Conservation (phyloP, 2,797 vertebrate species). For the Picus viridis region DNA sequence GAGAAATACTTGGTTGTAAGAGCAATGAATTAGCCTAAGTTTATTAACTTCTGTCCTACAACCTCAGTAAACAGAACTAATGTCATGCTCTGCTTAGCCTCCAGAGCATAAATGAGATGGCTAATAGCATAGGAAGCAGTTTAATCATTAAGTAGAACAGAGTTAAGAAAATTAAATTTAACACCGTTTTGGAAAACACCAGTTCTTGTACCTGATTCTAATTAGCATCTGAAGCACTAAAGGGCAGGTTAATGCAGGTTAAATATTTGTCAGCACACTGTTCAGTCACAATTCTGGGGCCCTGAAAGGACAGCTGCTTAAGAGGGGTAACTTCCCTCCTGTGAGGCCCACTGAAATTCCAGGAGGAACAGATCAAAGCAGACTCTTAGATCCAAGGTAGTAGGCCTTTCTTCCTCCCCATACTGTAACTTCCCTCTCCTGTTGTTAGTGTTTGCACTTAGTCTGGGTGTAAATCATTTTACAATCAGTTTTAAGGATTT, state of each 20-base stretch:
- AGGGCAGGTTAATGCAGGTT: slow-evolving; percentile 63
- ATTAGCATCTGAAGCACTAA: slow-evolving; percentile 58
- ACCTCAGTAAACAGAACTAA: neutral
- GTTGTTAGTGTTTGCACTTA: neutral
- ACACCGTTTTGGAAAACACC: slow-evolving; percentile 63
- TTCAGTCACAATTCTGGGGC: slow-evolving; percentile 5
- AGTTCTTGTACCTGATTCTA: slow-evolving; percentile 38
- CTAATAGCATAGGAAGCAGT: slow-evolving; percentile 55
- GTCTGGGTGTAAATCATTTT: neutral
- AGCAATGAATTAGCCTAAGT: slow-evolving; percentile 30
- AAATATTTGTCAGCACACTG: slow-evolving; percentile 55
- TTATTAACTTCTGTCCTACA: slow-evolving; percentile 63
- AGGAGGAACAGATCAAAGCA: slow-evolving; percentile 62
- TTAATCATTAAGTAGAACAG: slow-evolving; percentile 71
- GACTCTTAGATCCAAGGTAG: neutral
- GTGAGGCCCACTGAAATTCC: slow-evolving; percentile 31
- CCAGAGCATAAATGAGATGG: slow-evolving; percentile 50
- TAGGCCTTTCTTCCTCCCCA: neutral
- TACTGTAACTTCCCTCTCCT: neutral
- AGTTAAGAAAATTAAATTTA: slow-evolving; percentile 74
- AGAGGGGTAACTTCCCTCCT: neutral
- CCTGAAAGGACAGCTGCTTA: slow-evolving; percentile 10
- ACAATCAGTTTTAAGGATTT: neutral
- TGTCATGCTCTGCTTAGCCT: slow-evolving; percentile 35
- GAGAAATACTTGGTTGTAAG: neutral